These are phyloP conservation scores for Cinara cedri DNA, from an alignment of 2,888 invertebrate genomes.

Conservation along the genomic window DNA sequence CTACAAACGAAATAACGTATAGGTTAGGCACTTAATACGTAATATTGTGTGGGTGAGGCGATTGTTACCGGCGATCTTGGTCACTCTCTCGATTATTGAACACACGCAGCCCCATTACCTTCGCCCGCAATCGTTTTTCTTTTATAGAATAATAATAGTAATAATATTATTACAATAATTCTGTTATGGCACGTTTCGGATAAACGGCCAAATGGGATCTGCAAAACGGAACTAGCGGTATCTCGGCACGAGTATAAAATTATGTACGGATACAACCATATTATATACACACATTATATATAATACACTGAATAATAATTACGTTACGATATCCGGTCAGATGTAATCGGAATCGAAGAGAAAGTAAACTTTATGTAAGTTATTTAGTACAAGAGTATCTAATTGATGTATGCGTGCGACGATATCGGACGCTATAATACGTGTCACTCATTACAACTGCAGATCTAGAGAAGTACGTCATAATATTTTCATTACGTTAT, in stretches of 20 bases:
- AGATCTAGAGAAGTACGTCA: too few species aligned
- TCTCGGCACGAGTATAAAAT: background rate
- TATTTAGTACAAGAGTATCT: background rate
- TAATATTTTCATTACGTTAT: too few species aligned
- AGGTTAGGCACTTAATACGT: too few species aligned
- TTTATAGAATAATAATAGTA: too few species aligned
- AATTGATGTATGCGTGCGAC: background rate
- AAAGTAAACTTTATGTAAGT: constrained; percentile 28
- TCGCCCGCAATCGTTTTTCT: too few species aligned
- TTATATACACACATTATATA: too few species aligned
- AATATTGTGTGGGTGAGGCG: too few species aligned
- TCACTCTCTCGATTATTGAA: too few species aligned
- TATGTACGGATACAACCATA: too few species aligned
- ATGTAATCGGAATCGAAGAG: constrained; percentile 31
- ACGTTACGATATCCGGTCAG: constrained; percentile 25
- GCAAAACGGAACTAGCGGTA: background rate
- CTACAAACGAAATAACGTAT: too few species aligned
- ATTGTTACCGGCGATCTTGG: too few species aligned
- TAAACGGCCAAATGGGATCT: background rate
- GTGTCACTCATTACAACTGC: background rate
- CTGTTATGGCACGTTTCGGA: background rate
- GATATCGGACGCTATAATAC: background rate
- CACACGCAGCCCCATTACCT: too few species aligned
- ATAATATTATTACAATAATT: background rate
- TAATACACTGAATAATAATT: background rate